phyloP scores from a whole-genome alignment of 1,140 invertebrate genomes.

The Philopotamus ludificatus region DNA sequence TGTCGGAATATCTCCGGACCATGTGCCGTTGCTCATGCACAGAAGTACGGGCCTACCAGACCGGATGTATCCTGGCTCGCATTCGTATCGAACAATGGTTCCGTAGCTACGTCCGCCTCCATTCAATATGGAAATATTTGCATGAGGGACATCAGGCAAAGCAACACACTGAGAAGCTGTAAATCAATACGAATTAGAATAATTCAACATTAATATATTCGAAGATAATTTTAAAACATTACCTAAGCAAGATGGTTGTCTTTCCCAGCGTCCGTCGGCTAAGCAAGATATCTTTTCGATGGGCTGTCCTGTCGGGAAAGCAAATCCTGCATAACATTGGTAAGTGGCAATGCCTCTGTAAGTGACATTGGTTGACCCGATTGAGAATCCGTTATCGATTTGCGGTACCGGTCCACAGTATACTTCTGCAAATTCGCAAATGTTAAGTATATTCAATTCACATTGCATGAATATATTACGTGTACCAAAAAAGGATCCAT shows the following conservation, averaged over 20 bases:
- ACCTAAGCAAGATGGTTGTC: constrained; percentile 86
- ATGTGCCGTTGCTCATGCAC: constrained; percentile 95
- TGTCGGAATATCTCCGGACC: constrained; percentile 87
- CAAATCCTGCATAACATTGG: constrained; percentile 95
- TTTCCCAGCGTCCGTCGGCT: constrained; percentile 86
- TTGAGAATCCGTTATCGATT: constrained; percentile 96
- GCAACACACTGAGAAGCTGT: constrained; percentile 90
- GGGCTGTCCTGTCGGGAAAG: constrained; percentile 82
- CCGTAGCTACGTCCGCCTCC: constrained; percentile 92
- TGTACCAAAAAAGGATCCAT: too few relatives aligned
- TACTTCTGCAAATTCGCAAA: constrained; percentile 82
- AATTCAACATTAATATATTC: too few relatives aligned
- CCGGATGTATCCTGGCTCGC: constrained; percentile 88
- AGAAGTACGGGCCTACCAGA: constrained; percentile 86
- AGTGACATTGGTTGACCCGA: constrained; percentile 92
- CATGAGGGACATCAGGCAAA: constrained; percentile 82
- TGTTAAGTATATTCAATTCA: background rate
- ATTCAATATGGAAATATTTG: constrained; percentile 85
- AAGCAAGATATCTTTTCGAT: constrained; percentile 88
- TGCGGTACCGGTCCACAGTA: constrained; percentile 97
- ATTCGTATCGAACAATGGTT: constrained; percentile 92
- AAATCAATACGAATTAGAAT: constrained; percentile 43
- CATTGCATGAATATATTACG: background rate
- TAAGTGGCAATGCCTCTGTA: constrained; percentile 91
- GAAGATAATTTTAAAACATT: too few relatives aligned